phyloP scores from a whole-genome alignment of 2,113 vertebrate genomes.

The Monarcha castaneiventris region DNA sequence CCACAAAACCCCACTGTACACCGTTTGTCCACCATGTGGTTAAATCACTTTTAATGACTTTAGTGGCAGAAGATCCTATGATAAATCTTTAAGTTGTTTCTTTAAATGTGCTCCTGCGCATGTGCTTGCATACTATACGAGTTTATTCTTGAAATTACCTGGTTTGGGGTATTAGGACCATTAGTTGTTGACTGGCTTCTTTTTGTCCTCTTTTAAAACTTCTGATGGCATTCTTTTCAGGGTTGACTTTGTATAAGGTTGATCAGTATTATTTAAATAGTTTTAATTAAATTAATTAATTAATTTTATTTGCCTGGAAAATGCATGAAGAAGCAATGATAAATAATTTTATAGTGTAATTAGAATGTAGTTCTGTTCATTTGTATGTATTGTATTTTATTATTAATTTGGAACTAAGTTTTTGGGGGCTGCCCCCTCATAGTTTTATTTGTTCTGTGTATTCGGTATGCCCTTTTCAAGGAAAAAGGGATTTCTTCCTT shows the following conservation, averaged over 20 bases:
- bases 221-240: not conserved
- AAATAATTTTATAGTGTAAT: not conserved
- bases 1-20: not conserved
- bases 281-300: no score
- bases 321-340: not conserved
- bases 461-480: not conserved
- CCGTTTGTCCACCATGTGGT: not conserved
- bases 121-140: not conserved
- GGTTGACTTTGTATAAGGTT: not conserved
- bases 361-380: not conserved
- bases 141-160: not conserved
- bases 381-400: not conserved
- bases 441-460: not conserved
- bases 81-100: not conserved
- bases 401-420: not conserved
- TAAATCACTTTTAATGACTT: not conserved
- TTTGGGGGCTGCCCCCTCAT: fast-evolving
- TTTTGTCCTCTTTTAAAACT: not conserved
- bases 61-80: not conserved
- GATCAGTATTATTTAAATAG: not conserved
- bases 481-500: not conserved
- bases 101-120: not conserved
- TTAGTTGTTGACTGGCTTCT: not conserved
- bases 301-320: not conserved
- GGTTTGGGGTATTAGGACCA: not conserved